phyloP scores from a whole-genome alignment of 2,888 invertebrate genomes.

The Creontiades dilutus region DNA sequence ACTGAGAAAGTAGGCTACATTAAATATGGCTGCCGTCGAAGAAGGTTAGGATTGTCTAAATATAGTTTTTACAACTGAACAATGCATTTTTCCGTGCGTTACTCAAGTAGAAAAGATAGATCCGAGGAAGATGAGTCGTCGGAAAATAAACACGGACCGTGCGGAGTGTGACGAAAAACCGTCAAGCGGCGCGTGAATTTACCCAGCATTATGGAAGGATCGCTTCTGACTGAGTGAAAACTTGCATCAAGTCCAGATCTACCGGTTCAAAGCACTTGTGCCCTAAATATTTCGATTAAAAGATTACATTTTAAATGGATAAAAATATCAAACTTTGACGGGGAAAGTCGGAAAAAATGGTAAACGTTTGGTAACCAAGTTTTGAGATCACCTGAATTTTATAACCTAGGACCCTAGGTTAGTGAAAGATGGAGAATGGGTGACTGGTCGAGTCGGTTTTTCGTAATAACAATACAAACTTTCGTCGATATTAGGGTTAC shows the following conservation, averaged over 20 bases:
- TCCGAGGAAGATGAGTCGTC: slow-evolving; percentile 21
- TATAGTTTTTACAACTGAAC: slow-evolving; percentile 72
- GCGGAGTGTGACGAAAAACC: background rate
- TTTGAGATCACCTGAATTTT: slow-evolving; percentile 56
- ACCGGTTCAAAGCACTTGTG: slow-evolving; percentile 35
- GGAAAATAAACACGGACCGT: slow-evolving; percentile 7
- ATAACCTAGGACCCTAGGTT: slow-evolving; percentile 69
- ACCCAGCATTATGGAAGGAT: slow-evolving; percentile 51
- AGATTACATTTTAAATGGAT: background rate
- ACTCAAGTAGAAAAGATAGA: background rate
- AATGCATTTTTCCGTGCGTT: slow-evolving; percentile 55
- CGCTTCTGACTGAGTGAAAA: slow-evolving; percentile 36
- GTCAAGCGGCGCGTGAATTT: background rate
- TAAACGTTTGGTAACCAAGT: slow-evolving; percentile 24
- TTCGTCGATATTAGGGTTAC: background rate
- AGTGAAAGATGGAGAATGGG: slow-evolving; percentile 66
- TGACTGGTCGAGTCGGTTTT: slow-evolving; percentile 53
- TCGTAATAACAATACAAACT: slow-evolving; percentile 53
- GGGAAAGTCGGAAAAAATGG: background rate
- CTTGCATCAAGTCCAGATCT: slow-evolving; percentile 33
- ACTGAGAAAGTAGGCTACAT: slow-evolving; percentile 75
- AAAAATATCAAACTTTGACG: background rate
- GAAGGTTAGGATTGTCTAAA: slow-evolving; percentile 75
- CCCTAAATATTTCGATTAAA: slow-evolving; percentile 12
- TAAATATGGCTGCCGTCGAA: slow-evolving; percentile 74